Percentiles rank a stretch among this genome's conserved stretches.
These are phyloP conservation scores for Columba livia DNA, from an alignment of 2,113 vertebrate species.

Conservation along the genomic window DNA sequence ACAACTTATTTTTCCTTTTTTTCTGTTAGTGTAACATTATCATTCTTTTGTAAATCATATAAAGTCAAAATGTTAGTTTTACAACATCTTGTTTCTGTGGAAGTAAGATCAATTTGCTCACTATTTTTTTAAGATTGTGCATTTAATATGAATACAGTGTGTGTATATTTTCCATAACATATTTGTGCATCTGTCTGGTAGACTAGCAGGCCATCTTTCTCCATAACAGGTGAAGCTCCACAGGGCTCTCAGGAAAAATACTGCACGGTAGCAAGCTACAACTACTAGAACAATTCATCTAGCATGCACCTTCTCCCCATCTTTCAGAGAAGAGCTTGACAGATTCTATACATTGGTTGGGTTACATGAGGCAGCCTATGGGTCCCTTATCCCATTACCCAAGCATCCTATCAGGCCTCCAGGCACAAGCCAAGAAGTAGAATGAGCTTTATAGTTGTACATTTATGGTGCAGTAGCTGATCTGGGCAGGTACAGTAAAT, in stretches of 20 bases:
- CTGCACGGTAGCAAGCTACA: not conserved
- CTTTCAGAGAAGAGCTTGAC: not conserved
- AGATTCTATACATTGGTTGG: not conserved
- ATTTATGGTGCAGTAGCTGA: not conserved
- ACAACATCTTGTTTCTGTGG: not conserved
- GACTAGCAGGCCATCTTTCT: not conserved
- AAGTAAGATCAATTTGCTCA: not conserved
- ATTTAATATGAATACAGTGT: not conserved
- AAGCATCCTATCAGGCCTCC: fast-evolving
- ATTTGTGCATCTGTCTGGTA: not conserved
- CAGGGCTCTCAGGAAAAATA: not conserved
- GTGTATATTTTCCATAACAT: not conserved
- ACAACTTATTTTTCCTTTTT: not conserved
- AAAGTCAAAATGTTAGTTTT: not conserved
- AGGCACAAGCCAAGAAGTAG: not conserved
- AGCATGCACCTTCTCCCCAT: not conserved
- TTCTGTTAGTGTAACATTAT: not conserved
- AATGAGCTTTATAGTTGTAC: not conserved
- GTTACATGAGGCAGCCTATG: not conserved
- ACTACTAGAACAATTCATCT: not conserved
- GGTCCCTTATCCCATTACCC: not conserved
- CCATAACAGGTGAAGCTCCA: not conserved
- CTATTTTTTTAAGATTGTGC: not conserved
- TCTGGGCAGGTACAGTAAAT: not conserved
- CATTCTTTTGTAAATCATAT: not conserved